Base-by-base conservation (phyloP, 2,888 invertebrate species). In the Melanchra persicariae region DNA sequence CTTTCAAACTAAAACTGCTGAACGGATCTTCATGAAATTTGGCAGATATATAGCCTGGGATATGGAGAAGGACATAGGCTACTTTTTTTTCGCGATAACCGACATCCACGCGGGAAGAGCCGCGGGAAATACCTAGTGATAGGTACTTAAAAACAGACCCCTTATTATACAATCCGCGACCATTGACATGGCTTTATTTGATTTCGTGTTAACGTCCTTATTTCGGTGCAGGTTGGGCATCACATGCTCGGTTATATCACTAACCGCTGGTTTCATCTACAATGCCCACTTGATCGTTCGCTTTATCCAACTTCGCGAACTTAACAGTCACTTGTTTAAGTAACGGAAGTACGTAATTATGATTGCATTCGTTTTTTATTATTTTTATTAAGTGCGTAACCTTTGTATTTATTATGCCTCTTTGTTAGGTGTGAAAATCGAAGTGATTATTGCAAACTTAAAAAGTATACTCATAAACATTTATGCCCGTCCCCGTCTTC, bases 281-380 rank as follows among this genome's bases (percentile, higher is more conserved):
- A 61, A 65, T 58, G 62, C 49, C 65, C 60, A 60, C 65, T 10
- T 70, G 60, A 64, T 65, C 22, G 10, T 58, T 37, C 40, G 22
- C 57, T 67, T 57, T 67, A 70, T 63, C 52, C 55, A 77, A 69
- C 40, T 77, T 52, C 10, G 15, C 55, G 40, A 70, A 49, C 37
- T 55, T 45, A 54, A 74, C 52, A 37, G 30, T 47, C 17, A 54
- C 70, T 52, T 55, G 57, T 60, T 75, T 57, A 45, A 71, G 52
- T 67, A 79, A 51, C 76, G 76, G 79, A 79, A 79, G 79, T 59
- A 76, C 40, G 54, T 58, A 68, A 68, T 76, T 76, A 71, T 67
- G n/a, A 62, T 62, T 62, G 49, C 64, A 51, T 79, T 72, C 43
- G 19, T 74, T 79, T 63, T 78, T 78, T 64, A 60, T 70, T 12